A percentile compares a stretch with the other conserved stretches of the same genome.
Conservation (phyloP, 2,113 vertebrate genomes). For the Phocoena sinus region DNA sequence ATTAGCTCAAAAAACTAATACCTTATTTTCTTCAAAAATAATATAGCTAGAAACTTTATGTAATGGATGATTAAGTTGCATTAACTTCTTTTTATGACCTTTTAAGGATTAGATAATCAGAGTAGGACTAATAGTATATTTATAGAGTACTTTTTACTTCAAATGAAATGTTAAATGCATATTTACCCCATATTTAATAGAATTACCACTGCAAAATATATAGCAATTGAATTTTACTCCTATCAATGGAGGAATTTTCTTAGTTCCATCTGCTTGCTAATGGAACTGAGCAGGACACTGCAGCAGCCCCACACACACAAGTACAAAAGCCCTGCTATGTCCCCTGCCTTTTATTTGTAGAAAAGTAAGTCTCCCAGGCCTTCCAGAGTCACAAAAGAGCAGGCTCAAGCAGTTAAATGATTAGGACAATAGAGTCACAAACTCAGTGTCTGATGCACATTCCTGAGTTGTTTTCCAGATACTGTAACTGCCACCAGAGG, state of each 20-base stretch:
- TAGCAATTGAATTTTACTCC: conserved; percentile 54
- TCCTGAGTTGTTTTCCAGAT: too few species aligned
- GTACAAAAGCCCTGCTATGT: too few species aligned
- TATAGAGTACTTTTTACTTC: conserved; percentile 2
- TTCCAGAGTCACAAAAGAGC: too few species aligned
- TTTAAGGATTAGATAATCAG: not conserved
- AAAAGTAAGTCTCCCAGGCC: too few species aligned
- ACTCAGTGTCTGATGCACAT: too few species aligned
- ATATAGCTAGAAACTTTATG: not conserved
- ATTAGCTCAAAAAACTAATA: not conserved
- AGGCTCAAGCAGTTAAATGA: too few species aligned
- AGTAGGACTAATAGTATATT: not conserved
- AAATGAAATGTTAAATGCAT: conserved; percentile 36
- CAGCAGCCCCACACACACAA: too few species aligned
- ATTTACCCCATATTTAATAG: conserved; percentile 43
- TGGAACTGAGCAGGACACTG: too few species aligned
- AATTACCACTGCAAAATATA: conserved; percentile 23
- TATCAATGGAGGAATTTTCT: conserved; percentile 53
- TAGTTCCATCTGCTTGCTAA: conserved; percentile 50
- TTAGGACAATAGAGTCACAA: too few species aligned
- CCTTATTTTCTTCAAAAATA: not conserved
- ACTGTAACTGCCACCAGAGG: too few species aligned
- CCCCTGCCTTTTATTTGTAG: too few species aligned
- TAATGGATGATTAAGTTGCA: conserved; percentile 7
- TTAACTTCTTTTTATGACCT: not conserved